These are phyloP conservation scores for Balaenoptera acutorostrata DNA, from an alignment of 2,113 vertebrate species.

Conservation along the genomic window DNA sequence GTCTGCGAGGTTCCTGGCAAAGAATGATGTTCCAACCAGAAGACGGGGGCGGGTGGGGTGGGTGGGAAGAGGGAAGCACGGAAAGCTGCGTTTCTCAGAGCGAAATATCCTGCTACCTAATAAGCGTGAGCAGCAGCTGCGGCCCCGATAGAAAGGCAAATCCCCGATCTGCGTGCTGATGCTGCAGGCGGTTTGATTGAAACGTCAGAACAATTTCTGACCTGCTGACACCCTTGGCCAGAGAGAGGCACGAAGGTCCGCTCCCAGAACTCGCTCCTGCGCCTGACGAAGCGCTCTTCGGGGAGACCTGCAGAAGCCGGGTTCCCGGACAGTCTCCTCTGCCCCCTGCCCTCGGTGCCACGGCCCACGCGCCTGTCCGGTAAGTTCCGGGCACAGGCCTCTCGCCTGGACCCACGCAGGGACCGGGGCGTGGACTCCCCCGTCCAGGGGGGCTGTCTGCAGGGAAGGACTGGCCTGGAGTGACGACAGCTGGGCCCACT, in stretches of 20 bases:
- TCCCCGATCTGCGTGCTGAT: accelerated
- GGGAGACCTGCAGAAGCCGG: neutral
- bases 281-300: neutral
- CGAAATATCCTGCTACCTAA: accelerated
- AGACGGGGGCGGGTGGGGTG: neutral
- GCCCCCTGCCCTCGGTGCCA: accelerated
- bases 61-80: accelerated
- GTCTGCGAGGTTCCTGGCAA: neutral
- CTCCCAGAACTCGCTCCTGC: neutral
- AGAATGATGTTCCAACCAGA: neutral
- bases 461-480: neutral
- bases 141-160: accelerated
- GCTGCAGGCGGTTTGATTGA: neutral
- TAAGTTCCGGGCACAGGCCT: neutral
- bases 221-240: neutral
- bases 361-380: accelerated
- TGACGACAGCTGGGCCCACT: accelerated
- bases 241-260: accelerated
- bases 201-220: slow-evolving; percentile 8
- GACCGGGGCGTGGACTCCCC: neutral
- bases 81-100: neutral
- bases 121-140: accelerated
- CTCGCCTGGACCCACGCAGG: accelerated
- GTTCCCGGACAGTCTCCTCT: neutral
- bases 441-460: neutral